phyloP scores from a whole-genome alignment of 2,113 vertebrate species.

The Edolisoma coerulescens region DNA sequence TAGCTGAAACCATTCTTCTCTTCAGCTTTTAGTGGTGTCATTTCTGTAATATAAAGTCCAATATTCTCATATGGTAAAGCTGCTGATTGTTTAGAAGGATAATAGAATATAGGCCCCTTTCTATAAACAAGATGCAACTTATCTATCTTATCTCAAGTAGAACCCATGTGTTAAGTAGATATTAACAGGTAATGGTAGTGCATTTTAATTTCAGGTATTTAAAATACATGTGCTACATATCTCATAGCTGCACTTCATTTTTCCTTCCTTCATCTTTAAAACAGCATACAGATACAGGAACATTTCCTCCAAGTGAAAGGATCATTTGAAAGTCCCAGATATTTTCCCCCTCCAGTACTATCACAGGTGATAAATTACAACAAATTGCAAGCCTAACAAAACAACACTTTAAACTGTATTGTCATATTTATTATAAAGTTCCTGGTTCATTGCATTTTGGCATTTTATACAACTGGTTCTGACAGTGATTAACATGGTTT shows the following conservation, averaged over 20 bases:
- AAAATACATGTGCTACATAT: accelerated
- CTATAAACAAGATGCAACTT: background rate
- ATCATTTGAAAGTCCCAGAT: background rate
- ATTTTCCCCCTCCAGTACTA: background rate
- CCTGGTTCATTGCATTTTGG: conserved; percentile 78
- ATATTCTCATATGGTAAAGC: background rate
- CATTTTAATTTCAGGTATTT: background rate
- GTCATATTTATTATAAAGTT: conserved; percentile 79
- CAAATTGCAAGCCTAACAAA: conserved; percentile 72
- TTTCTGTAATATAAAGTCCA: background rate
- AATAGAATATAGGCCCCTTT: background rate
- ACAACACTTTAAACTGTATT: conserved; percentile 71
- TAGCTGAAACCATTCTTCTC: background rate
- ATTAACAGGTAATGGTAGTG: background rate
- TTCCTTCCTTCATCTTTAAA: background rate
- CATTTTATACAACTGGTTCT: conserved; percentile 85
- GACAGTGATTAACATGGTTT: conserved; percentile 85
- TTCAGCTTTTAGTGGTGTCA: background rate
- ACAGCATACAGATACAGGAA: background rate
- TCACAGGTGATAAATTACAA: conserved; percentile 64
- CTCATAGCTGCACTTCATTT: background rate
- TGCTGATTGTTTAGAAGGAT: background rate
- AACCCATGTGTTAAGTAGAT: background rate
- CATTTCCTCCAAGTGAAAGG: background rate
- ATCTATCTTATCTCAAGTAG: background rate